Evolutionary conservation across 2,888 invertebrate genomes (phyloP).

Genomic region (Galerucella nymphaeae): DNA sequence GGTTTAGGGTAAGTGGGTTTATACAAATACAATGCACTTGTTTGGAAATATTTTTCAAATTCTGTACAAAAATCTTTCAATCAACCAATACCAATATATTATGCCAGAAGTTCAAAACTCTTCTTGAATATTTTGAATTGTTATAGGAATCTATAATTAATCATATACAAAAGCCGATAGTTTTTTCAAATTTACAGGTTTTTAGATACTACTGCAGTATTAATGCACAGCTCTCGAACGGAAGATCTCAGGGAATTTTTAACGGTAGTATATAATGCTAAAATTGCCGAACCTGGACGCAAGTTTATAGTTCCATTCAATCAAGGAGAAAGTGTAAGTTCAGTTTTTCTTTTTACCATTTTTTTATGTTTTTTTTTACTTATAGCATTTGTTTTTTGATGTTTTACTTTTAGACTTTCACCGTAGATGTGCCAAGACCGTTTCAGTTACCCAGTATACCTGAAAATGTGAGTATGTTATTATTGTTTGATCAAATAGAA

Average conservation of each 20-base stretch:
- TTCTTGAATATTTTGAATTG: no score
- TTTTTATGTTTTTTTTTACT: neutral
- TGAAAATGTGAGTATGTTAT: slow-evolving; percentile 84
- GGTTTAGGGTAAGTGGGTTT: no score
- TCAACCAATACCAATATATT: no score
- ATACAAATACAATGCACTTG: no score
- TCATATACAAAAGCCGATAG: neutral
- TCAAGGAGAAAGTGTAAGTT: slow-evolving; percentile 70
- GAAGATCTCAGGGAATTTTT: slow-evolving; percentile 73
- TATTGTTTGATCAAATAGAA: no score
- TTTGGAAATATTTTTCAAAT: no score
- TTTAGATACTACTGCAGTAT: slow-evolving; percentile 83
- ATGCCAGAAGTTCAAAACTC: no score
- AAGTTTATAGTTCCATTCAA: slow-evolving; percentile 73
- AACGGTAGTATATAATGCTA: slow-evolving; percentile 74
- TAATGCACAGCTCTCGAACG: slow-evolving; percentile 72
- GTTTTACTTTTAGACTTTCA: slow-evolving; percentile 76
- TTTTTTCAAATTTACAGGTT: slow-evolving; percentile 67
- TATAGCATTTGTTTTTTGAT: neutral
- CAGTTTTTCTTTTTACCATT: neutral
- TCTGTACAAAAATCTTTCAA: no score
- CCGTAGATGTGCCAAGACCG: slow-evolving; percentile 81
- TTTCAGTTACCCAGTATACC: slow-evolving; percentile 93
- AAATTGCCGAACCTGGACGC: slow-evolving; percentile 76
- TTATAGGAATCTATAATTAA: no score